Evolutionary conservation across 1,140 invertebrate genomes (phyloP), one percentile per base, ranked within the genome.

Genomic region (Drosophila ohnishii): DNA sequence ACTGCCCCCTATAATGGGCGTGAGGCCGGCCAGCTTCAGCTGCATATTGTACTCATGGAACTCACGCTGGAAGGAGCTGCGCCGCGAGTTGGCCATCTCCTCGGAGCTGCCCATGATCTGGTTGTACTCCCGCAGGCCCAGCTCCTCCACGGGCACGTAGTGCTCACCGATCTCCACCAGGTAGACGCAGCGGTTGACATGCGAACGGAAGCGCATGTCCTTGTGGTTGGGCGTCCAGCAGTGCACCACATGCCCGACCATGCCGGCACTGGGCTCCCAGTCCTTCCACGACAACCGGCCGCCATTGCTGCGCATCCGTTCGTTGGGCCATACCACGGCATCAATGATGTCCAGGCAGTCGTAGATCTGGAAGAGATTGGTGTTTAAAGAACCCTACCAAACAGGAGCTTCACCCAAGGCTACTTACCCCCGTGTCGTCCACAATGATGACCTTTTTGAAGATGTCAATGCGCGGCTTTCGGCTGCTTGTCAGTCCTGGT

Each of bases 291-390:
- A 95, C 50, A 95, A 95, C 62, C 96, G 94, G 0, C 97, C 97
- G 1, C 97, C 97, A 75, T 95, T 94, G 60, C 94, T 94, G 66
- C 97, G 92, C 95, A 98, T 97, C 50, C 95, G 94, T 78, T 98
- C 97, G 81, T 96, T 96, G 0, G 98, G 97, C 97, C 98, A 98
- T 47, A 95, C 94, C 1, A 98, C 97, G n/a, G 84, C 84, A 90
- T 98, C 97, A 53, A 98, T 97, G 58, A 97, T 92, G 92, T 99
- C 98, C 42, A 98, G 96, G 57, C 96, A 96, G 90, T 98, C 97
- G 88, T 97, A 98, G 7, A 97, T 96, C 90, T 91, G 50, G 19
- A 25, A 5, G 6, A 10, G 2, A 37, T 5, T 9, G 19, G 2
- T 19, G 32, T 5, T 22, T 22, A n/a, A 1, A 9, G 2, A 6